Evolutionary conservation across 2,888 invertebrate species (phyloP).

Genomic region (Drosophila greeni): DNA sequence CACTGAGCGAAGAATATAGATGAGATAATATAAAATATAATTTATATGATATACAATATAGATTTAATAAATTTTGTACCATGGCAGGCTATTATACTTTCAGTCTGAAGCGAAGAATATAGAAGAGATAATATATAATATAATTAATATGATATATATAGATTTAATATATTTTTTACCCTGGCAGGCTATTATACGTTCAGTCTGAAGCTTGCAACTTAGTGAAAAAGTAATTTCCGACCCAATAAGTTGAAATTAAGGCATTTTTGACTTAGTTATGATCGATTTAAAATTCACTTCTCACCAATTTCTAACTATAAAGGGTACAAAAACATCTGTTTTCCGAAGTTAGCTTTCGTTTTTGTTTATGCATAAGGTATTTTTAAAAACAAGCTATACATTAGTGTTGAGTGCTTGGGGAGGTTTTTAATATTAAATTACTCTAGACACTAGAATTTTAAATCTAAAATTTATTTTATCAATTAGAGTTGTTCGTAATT

Average conservation of each 20-base stretch:
- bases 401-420: not conserved
- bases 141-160: not conserved
- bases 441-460: too few species aligned
- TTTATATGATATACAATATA: not conserved
- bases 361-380: not conserved
- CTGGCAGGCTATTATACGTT: not conserved
- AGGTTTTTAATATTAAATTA: not conserved
- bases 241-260: not conserved
- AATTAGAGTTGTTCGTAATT: not conserved
- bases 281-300: too few species aligned
- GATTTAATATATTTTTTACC: not conserved
- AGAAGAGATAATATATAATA: not conserved
- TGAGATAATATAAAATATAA: not conserved
- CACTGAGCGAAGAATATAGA: not conserved
- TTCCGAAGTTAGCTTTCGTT: not conserved
- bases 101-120: not conserved
- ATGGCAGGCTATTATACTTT: not conserved
- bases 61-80: not conserved
- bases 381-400: not conserved
- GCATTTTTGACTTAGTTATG: not conserved
- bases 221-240: too few species aligned
- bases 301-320: too few species aligned
- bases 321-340: not conserved
- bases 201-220: not conserved
- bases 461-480: not conserved